These are phyloP conservation scores for Lomographa bimaculata DNA, from an alignment of 2,888 invertebrate genomes.

Conservation along the genomic window DNA sequence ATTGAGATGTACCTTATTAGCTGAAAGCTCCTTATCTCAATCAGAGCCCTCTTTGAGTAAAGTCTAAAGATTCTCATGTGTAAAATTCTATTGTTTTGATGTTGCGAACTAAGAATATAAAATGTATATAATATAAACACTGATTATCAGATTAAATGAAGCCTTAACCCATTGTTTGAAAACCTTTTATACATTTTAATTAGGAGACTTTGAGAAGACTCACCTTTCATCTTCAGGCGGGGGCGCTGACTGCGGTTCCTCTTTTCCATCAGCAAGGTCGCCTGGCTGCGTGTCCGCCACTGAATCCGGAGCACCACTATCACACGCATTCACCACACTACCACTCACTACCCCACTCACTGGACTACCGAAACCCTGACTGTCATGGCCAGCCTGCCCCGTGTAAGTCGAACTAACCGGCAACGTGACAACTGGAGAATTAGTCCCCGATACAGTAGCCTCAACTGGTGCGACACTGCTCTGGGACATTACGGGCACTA, in stretches of 20 bases:
- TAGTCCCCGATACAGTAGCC: slow-evolving; percentile 76
- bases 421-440: slow-evolving; percentile 78
- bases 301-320: slow-evolving; percentile 71
- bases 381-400: slow-evolving; percentile 66
- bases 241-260: slow-evolving; percentile 61
- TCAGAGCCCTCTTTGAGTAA: too few species aligned
- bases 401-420: slow-evolving; percentile 71
- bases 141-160: too few species aligned
- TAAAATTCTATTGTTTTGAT: too few species aligned
- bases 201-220: too few species aligned
- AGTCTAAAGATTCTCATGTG: too few species aligned
- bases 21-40: too few species aligned
- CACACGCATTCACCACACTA: slow-evolving; percentile 74
- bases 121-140: too few species aligned
- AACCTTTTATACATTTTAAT: too few species aligned
- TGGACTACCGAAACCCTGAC: slow-evolving; percentile 79
- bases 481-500: slow-evolving; percentile 81
- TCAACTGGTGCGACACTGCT: slow-evolving; percentile 74
- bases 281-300: slow-evolving; percentile 63
- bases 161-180: too few species aligned
- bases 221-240: slow-evolving; percentile 80
- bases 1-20: too few species aligned
- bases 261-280: slow-evolving; percentile 73
- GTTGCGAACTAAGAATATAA: too few species aligned
- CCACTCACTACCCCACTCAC: slow-evolving; percentile 79